Evolutionary conservation across 2,888 invertebrate genomes (phyloP), one percentile per base, ranked within the genome.

Genomic region (Ashinkailepas kermadecensis): DNA sequence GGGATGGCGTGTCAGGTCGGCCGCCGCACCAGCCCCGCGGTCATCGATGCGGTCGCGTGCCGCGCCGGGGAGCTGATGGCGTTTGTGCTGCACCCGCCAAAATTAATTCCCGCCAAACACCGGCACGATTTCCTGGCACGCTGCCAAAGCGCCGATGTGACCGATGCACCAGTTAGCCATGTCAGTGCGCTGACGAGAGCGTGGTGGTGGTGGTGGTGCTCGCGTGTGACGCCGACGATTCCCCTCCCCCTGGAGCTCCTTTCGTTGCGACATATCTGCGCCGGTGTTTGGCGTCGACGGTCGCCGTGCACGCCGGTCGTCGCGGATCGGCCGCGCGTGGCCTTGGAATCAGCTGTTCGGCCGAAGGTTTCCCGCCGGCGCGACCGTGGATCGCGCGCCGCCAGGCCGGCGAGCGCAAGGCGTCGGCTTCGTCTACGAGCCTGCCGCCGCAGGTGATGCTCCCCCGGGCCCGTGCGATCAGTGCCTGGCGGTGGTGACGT

Each of bases 311-410:
- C 39, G 39, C 39, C 4, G 39, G 39, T 39, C 39, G 4, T 39
- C 39, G 39, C 39, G 2, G 39, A 39, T 39, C 39, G 39, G 39
- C 39, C 39, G 4, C 39, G 39, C 39, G 65, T 67, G 65, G 23
- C 65, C 65, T 67, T 67, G 65, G 23, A 23, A 67, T 67, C 65
- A 67, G 65, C 65, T 67, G 65, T 67, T 67, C 65, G 65, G 65
- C 9, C 65, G 2, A 67, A 67, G 39, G 65, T 67, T 67, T 67
- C 62, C 62, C 62, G 62, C 62, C 62, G 62, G 62, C 62, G 62
- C 62, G 62, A 15, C 62, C 18, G 18, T 8, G 62, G 15, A 18
- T 18, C 62, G 62, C 62, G 62, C 62, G 15, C 18, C 15, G 62
- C 58, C 15, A 58, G 58, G 58, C 58, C 58, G 12, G 58, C 12